phyloP scores from a whole-genome alignment of 2,888 invertebrate genomes.

The Chirona hameri region DNA sequence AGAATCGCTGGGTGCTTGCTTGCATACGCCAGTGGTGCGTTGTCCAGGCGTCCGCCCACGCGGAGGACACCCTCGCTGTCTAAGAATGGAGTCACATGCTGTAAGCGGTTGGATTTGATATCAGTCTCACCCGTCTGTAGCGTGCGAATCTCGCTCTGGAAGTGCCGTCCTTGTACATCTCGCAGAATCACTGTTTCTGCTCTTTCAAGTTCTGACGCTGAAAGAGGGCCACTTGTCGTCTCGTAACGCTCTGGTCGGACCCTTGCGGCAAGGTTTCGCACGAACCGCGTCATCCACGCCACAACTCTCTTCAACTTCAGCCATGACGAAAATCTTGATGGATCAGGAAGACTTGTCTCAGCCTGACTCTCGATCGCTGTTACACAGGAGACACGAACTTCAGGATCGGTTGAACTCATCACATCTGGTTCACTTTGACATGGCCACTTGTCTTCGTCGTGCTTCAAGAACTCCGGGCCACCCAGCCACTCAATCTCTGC shows the following conservation, averaged over 20 bases:
- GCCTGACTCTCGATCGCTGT: too few species aligned
- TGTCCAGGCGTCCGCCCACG: background rate
- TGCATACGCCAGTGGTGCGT: background rate
- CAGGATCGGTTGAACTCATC: background rate
- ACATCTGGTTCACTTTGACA: background rate
- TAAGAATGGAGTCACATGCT: too few species aligned
- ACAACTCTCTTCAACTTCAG: background rate
- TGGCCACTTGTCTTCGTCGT: background rate
- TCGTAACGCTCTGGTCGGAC: background rate
- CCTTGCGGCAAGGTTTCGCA: background rate
- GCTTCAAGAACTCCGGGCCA: background rate
- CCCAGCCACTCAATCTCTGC: background rate
- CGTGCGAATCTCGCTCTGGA: background rate
- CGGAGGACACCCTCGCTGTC: background rate
- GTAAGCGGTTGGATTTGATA: too few species aligned
- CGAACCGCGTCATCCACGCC: background rate
- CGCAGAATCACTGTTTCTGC: background rate
- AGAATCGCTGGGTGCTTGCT: background rate
- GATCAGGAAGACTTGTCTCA: background rate
- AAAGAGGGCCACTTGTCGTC: background rate
- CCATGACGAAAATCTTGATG: background rate
- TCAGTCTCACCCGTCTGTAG: background rate
- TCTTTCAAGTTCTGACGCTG: background rate
- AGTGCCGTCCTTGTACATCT: background rate
- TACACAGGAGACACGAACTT: background rate